Conservation (phyloP, 2,797 vertebrate genomes). For the Lagorchestes hirsutus region DNA sequence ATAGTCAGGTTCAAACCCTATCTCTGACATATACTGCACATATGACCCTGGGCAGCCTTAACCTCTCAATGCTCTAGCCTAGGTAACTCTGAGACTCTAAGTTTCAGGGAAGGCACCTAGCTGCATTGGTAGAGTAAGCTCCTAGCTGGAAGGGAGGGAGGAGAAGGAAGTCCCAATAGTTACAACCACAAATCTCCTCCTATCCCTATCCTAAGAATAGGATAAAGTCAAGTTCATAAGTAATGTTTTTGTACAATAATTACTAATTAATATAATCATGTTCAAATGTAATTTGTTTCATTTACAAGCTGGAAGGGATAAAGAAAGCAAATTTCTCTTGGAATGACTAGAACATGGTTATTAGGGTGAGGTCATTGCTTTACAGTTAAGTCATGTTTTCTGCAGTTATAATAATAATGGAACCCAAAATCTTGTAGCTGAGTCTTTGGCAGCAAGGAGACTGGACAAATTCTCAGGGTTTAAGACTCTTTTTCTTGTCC, state of each 20-base stretch:
- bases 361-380: slow-evolving; percentile 85
- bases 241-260: slow-evolving; percentile 81
- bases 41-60: background rate
- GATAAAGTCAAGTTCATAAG: slow-evolving; percentile 80
- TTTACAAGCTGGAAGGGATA: slow-evolving; percentile 83
- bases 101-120: background rate
- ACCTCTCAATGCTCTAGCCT: background rate
- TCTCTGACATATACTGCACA: background rate
- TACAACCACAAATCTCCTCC: background rate
- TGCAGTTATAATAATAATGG: slow-evolving; percentile 84
- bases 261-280: slow-evolving; percentile 86
- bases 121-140: background rate
- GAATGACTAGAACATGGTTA: slow-evolving; percentile 82
- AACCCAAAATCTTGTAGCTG: slow-evolving; percentile 83
- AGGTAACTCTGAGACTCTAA: background rate
- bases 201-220: slow-evolving; percentile 67
- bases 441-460: slow-evolving; percentile 79
- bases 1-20: background rate
- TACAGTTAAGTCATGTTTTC: slow-evolving; percentile 85
- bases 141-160: background rate
- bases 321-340: slow-evolving; percentile 83
- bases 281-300: slow-evolving; percentile 84
- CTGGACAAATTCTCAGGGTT: slow-evolving; percentile 75
- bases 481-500: slow-evolving; percentile 78
- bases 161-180: background rate